Evolutionary conservation across 2,888 invertebrate species (phyloP).

Genomic region (Xestia rhomboidea): DNA sequence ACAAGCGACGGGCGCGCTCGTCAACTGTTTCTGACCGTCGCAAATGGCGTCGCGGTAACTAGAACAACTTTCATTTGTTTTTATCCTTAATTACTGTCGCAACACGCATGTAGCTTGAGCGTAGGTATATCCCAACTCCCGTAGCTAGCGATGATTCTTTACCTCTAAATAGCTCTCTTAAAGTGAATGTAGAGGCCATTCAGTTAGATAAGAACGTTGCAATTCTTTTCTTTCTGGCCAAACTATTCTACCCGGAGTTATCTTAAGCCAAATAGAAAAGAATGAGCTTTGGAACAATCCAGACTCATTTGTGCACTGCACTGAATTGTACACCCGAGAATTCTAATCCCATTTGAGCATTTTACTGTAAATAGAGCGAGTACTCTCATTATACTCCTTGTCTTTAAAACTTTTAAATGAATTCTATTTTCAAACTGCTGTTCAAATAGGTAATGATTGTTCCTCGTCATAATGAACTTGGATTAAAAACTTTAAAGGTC

Average conservation of each 20-base stretch:
- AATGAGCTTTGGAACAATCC: constrained; percentile 14
- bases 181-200: no score
- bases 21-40: background rate
- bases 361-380: constrained; percentile 8
- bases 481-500: background rate
- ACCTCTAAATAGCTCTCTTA: background rate
- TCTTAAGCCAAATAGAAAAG: constrained; percentile 38
- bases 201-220: constrained; percentile 3
- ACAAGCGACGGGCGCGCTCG: background rate
- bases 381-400: background rate
- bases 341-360: constrained; percentile 28
- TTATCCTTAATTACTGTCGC: background rate
- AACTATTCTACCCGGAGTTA: constrained; percentile 17
- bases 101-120: background rate
- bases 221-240: constrained; percentile 13
- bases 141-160: background rate
- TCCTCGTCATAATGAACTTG: background rate
- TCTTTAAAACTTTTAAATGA: background rate
- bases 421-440: background rate
- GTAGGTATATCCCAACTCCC: no score
- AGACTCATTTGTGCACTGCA: constrained; percentile 45
- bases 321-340: constrained; percentile 26
- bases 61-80: background rate
- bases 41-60: background rate
- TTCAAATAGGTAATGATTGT: background rate